These are phyloP conservation scores for Hipposideros armiger DNA, from an alignment of 2,113 vertebrate species.

Conservation along the genomic window DNA sequence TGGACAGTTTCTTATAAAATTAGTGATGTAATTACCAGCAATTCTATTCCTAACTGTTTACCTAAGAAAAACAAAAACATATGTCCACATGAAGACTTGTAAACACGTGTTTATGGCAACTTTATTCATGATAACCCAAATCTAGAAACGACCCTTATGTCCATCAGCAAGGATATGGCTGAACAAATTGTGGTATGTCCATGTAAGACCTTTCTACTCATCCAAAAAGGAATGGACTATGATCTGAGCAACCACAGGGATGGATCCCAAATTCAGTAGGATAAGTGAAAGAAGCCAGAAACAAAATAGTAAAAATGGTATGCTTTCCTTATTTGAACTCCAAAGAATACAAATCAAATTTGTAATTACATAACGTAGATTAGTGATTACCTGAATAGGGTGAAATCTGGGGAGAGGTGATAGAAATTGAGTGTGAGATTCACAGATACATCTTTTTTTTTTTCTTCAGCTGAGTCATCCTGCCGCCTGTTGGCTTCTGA, in stretches of 20 bases:
- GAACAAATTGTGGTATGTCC: not conserved
- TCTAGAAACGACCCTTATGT: not conserved
- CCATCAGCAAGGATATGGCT: not conserved
- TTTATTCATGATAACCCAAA: not conserved
- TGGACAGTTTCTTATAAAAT: not conserved
- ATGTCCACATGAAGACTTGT: not conserved
- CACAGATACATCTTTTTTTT: not conserved
- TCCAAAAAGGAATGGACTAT: not conserved
- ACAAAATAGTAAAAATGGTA: not conserved
- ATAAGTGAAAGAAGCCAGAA: not conserved
- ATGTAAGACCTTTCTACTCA: not conserved
- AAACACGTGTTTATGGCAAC: not conserved
- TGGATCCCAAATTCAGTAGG: not conserved
- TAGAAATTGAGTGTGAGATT: not conserved
- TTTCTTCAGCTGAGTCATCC: no score
- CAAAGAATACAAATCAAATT: not conserved
- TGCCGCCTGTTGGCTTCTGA: no score
- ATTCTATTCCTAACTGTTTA: not conserved
- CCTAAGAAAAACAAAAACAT: not conserved
- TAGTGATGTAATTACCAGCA: not conserved
- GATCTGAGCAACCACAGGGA: not conserved
- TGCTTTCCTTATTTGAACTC: not conserved
- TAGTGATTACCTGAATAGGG: not conserved
- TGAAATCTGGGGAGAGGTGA: not conserved
- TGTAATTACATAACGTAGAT: not conserved